Evolutionary conservation across 2,797 vertebrate genomes (phyloP).

Genomic region (Peromyscus attwateri): DNA sequence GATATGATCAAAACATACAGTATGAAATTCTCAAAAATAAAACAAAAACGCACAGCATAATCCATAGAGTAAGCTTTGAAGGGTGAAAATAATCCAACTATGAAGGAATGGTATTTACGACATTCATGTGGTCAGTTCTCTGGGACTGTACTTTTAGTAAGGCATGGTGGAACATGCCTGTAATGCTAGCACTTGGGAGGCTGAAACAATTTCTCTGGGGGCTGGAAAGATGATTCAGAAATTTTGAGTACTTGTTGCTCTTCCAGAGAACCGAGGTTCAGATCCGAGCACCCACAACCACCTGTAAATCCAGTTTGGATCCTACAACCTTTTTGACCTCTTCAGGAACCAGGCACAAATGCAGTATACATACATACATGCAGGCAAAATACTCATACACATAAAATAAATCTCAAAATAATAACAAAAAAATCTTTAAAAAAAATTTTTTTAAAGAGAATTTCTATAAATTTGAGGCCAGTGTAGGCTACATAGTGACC

Average conservation of each 20-base stretch:
- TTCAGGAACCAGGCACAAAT: not conserved
- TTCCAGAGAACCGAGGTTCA: not conserved
- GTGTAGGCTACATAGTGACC: not conserved
- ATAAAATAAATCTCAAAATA: not conserved
- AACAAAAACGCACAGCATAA: not conserved
- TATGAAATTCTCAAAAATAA: not conserved
- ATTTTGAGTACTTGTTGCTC: not conserved
- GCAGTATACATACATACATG: not conserved
- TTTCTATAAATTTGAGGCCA: not conserved
- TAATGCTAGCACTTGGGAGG: not conserved
- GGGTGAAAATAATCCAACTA: not conserved
- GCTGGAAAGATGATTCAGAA: not conserved
- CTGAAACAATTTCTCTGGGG: not conserved
- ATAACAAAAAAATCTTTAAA: not conserved
- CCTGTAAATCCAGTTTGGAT: not conserved
- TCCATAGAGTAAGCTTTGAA: conserved; percentile 23
- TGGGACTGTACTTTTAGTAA: not conserved
- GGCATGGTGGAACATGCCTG: not conserved
- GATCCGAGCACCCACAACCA: not conserved
- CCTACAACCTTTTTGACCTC: not conserved
- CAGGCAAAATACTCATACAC: not conserved
- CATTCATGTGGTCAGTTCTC: not conserved
- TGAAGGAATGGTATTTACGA: not conserved
- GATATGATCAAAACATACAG: not conserved
- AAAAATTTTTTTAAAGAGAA: not conserved